Base-by-base conservation (phyloP, 2,797 vertebrate genomes). In the Onychomys torridus region DNA sequence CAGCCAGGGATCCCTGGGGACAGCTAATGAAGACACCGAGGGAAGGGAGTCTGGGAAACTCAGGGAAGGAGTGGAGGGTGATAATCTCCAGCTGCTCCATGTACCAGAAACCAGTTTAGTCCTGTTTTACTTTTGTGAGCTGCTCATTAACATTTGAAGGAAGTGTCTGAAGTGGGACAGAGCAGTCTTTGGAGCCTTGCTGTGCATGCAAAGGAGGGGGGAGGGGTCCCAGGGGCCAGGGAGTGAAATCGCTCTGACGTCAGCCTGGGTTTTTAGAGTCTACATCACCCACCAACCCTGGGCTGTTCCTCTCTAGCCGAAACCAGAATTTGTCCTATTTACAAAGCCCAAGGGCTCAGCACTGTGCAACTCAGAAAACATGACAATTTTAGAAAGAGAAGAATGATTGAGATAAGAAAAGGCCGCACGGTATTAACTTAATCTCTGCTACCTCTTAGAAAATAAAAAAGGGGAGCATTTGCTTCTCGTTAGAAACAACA, bases 91-190 rank as follows among this genome's bases (percentile, higher is more conserved):
- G 93, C 84, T 19, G 90, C 89, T 79, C 37, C 0, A 0, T 27
- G 89, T 14, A 1, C 34, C 78, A 19, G 43, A 91, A 91, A 95
- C 96, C 49, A 76, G 81, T 86, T 89, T 71, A n/a, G 40, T 84
- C 78, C 87, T 34, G 59, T 59, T 93, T 71, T 79, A 75, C 95
- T 19, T 96, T 75, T 97, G 91, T 95, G 61, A 95, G 46, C 34
- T 63, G 37, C 13, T 94, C 89, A 81, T 96, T 96, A 96, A 83
- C 97, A 95, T 97, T 23, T 93, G 95, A 96, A 97, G 92, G 73
- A 79, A 71, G 43, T 19, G 90, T 55, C 78, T 43, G 86, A 40
- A 12, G 61, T 21, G 85, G 71, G 43, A 17, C 37, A 2, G 29
- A 0, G 32, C 52, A 49, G 92, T 40, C 32, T 85, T 55, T 59